Base-by-base conservation (phyloP, 2,113 vertebrate genomes). In the Morone chrysops region DNA sequence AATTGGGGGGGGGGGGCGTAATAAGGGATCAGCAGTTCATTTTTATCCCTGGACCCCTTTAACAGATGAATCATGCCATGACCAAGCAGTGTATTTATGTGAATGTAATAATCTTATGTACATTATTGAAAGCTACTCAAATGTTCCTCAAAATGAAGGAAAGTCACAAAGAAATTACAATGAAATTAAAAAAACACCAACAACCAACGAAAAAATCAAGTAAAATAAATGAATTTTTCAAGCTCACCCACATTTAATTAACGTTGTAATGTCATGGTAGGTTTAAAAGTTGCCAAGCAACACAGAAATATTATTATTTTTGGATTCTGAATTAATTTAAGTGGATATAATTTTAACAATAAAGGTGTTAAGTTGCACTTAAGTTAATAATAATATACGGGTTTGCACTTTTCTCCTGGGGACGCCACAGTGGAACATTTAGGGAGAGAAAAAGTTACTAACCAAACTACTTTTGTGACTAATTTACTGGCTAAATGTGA, bases 251-350 rank as follows among this genome's bases (percentile, higher is more conserved):
- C 8, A 22, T 11, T 14, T n/a, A 38, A 75, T 65, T 3, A 16
- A 41, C 12, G 45, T 18, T 75, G n/a, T 36, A 41, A 31, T 25
- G 62, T 67, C 61, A 31, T 17, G 38, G n/a, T 18, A 60, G 4
- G 4, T 3, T 50, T 13, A 75, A 62, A 70, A 63, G 72, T 54
- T 75, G 36, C 54, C 73, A 36, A 53, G 45, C 47, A 62, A 75
- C 45, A 31, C 31, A 31, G 31, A 31, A 31, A 31, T 31, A 31
- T 31, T 31, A 2, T 31, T 31, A 25, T 31, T 31, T 31, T 31
- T 2, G 31, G 31, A 31, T 31, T 31, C 31, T 31, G 31, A 31
- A 31, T 31, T 31, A 4, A 31, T 31, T 31, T 31, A 31, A 2
- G 31, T 31, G 31, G 31, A 31, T 31, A 31, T 31, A 31, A 31